These are phyloP conservation scores for Branchinecta lindahli DNA, from an alignment of 1,140 invertebrate genomes.

Conservation along the genomic window DNA sequence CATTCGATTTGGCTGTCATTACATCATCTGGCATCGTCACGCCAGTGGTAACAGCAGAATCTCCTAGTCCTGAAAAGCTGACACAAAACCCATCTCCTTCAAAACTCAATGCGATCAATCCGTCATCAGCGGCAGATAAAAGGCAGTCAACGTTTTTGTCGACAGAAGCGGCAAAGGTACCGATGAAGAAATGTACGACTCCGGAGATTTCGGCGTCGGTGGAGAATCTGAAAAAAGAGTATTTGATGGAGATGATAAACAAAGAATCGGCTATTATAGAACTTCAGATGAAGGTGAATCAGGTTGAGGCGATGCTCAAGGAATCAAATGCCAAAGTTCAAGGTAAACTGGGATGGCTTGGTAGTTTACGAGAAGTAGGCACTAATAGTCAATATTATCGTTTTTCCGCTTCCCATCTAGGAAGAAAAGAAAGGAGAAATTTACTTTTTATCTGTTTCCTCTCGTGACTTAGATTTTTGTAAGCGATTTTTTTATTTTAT, in stretches of 20 bases:
- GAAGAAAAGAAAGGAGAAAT: no score
- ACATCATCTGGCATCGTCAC: background rate
- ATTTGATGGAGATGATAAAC: constrained; percentile 7
- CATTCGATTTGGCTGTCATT: background rate
- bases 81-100: background rate
- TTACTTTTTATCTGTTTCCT: no score
- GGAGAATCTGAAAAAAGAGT: constrained; percentile 6
- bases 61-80: background rate
- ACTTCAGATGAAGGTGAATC: background rate
- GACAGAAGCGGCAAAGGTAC: background rate
- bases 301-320: background rate
- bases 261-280: background rate
- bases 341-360: background rate
- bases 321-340: background rate
- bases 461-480: no score
- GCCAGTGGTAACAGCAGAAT: background rate
- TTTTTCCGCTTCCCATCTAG: no score
- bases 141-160: background rate
- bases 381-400: no score
- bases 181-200: background rate
- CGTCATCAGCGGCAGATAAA: background rate
- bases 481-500: no score
- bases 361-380: no score
- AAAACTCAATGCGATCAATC: background rate
- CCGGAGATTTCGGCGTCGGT: background rate